These are phyloP conservation scores for Antheraea mylitta DNA, from an alignment of 1,140 invertebrate genomes.

Conservation along the genomic window DNA sequence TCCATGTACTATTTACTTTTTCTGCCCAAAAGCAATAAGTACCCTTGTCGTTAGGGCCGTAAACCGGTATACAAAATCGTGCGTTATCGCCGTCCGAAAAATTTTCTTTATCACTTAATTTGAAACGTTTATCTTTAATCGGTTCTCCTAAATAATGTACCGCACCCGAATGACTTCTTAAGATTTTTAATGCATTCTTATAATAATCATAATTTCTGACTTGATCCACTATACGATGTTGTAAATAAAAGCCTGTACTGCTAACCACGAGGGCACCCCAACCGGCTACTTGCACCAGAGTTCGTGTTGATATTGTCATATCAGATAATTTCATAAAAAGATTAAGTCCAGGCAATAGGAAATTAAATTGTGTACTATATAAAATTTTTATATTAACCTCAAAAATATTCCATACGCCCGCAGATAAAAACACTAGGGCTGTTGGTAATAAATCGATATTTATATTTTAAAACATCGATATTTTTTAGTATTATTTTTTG, in stretches of 20 bases:
- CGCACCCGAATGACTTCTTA: constrained; percentile 79
- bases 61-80: constrained; percentile 81
- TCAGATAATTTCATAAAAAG: neutral
- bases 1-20: constrained; percentile 69
- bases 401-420: too few relatives aligned
- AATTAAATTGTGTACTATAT: too few relatives aligned
- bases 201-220: constrained; percentile 75
- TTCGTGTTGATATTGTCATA: constrained; percentile 52
- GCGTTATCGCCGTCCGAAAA: constrained; percentile 75
- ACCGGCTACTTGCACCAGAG: constrained; percentile 58
- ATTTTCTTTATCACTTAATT: constrained; percentile 78
- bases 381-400: too few relatives aligned
- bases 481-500: too few relatives aligned
- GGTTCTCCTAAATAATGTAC: constrained; percentile 82
- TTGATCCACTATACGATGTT: constrained; percentile 51
- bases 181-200: constrained; percentile 77
- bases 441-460: too few relatives aligned
- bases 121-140: constrained; percentile 80
- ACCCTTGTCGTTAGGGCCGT: constrained; percentile 81
- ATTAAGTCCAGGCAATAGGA: neutral
- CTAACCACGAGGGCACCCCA: constrained; percentile 60
- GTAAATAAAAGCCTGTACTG: constrained; percentile 62
- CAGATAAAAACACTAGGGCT: too few relatives aligned
- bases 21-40: constrained; percentile 78
- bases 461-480: too few relatives aligned